Conservation (phyloP, 2,113 vertebrate species). For the Cathartes aura region DNA sequence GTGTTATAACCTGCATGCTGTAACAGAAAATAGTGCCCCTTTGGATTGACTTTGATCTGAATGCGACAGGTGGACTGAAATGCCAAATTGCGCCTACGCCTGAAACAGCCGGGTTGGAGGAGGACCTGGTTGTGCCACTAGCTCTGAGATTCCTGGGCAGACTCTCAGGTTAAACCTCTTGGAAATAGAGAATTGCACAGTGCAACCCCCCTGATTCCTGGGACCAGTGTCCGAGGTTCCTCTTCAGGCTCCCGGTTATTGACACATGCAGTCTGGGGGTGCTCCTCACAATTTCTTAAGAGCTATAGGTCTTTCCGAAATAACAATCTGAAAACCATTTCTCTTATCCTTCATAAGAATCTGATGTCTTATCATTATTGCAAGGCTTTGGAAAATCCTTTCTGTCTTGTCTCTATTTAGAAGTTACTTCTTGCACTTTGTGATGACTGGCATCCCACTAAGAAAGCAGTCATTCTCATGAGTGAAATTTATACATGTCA, state of each 20-base stretch:
- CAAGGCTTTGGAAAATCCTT: background rate
- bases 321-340: background rate
- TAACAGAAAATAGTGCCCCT: background rate
- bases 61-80: background rate
- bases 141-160: background rate
- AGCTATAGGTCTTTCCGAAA: background rate
- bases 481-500: background rate
- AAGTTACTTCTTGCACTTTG: background rate
- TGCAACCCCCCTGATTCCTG: background rate
- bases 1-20: background rate
- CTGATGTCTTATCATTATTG: background rate
- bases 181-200: background rate
- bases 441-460: background rate
- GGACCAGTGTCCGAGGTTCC: rapidly evolving
- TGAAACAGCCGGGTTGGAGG: background rate
- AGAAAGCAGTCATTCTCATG: background rate
- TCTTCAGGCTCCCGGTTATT: background rate
- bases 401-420: background rate
- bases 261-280: background rate
- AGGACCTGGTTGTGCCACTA: background rate
- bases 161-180: background rate
- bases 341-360: background rate
- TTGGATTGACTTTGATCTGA: background rate
- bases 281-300: background rate
- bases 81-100: background rate